Percentiles rank a stretch among this genome's conserved stretches.
Conservation (phyloP, 2,888 invertebrate species). For the Diogma glabrata region DNA sequence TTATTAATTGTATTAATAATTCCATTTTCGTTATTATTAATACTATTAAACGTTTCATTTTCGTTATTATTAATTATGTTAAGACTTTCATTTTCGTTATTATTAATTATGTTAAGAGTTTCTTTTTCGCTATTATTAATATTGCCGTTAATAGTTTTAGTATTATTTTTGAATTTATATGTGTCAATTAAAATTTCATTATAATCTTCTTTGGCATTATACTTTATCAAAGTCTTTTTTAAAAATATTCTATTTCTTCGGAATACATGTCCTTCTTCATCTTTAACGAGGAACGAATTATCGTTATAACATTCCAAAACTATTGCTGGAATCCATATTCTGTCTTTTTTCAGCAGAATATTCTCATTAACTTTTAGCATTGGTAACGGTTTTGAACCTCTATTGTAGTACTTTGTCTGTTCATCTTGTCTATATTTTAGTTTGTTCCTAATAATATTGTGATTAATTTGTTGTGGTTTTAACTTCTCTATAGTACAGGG, state of each 20-base stretch:
- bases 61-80: not conserved
- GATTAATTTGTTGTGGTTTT: not conserved
- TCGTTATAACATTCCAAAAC: not conserved
- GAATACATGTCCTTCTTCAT: not conserved
- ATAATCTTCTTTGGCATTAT: not conserved
- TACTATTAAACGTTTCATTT: not conserved
- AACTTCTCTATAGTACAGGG: not conserved
- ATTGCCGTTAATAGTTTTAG: no score
- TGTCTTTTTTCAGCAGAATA: not conserved
- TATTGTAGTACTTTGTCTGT: not conserved
- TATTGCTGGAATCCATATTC: not conserved
- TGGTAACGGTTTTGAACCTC: not conserved
- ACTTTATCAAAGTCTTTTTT: not conserved
- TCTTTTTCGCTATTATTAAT: no score
- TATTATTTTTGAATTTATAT: not conserved
- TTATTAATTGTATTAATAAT: no score
- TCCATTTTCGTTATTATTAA: no score
- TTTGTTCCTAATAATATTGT: not conserved
- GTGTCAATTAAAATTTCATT: not conserved
- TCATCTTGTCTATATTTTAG: not conserved
- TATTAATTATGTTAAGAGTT: no score
- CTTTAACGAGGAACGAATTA: not conserved
- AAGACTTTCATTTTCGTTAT: no score
- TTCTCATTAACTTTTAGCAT: not conserved
- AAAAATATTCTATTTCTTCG: not conserved